Evolutionary conservation across 2,888 invertebrate genomes (phyloP).

Genomic region (Phymatocera aterrima): DNA sequence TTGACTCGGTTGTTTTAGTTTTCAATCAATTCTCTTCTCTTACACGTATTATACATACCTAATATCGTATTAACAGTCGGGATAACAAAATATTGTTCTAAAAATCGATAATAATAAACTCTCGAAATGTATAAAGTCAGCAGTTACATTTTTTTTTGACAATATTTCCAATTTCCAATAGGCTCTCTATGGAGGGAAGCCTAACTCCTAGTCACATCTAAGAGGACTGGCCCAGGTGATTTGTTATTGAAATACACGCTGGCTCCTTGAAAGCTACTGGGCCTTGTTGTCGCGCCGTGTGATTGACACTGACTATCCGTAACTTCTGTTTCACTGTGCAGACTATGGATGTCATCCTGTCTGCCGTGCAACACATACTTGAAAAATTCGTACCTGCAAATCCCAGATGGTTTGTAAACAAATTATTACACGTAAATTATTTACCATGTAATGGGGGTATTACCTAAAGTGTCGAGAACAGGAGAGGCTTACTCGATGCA

Average conservation of each 20-base stretch:
- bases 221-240: slow-evolving; percentile 39
- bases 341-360: slow-evolving; percentile 60
- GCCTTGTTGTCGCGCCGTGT: slow-evolving; percentile 40
- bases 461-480: neutral
- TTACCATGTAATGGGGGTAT: neutral
- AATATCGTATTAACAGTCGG: slow-evolving; percentile 59
- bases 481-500: too few species aligned
- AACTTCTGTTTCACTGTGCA: slow-evolving; percentile 45
- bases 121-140: slow-evolving; percentile 65
- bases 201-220: slow-evolving; percentile 45
- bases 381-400: slow-evolving; percentile 69
- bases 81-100: slow-evolving; percentile 66
- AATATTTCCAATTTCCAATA: slow-evolving; percentile 52
- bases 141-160: slow-evolving; percentile 45
- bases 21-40: slow-evolving; percentile 48
- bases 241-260: slow-evolving; percentile 63
- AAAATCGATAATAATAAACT: slow-evolving; percentile 64
- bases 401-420: neutral
- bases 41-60: slow-evolving; percentile 45
- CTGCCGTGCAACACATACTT: slow-evolving; percentile 65
- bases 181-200: slow-evolving; percentile 58
- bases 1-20: slow-evolving; percentile 57
- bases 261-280: slow-evolving; percentile 67
- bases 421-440: neutral
- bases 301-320: slow-evolving; percentile 45